Percentiles rank a stretch among this genome's conserved stretches.
Evolutionary conservation across 37 sponge, comb jelly and placozoan species (phyloP).

Genomic region (Oscarella lobularis): DNA sequence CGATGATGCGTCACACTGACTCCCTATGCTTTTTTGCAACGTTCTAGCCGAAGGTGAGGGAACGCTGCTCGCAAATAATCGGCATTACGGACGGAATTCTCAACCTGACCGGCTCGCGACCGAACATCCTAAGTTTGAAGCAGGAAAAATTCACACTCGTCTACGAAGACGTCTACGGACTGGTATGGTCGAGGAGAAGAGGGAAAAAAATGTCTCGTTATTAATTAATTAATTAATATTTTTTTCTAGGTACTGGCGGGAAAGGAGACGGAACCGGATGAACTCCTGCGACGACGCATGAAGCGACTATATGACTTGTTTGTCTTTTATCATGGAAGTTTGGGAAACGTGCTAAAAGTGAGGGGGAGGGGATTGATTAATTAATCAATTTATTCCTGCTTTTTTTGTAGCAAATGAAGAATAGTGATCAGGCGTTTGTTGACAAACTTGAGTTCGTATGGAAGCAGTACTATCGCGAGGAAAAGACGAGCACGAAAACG

Average conservation of each 20-base stretch:
- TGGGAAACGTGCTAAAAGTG: neutral
- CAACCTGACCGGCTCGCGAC: neutral
- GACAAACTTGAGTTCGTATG: neutral
- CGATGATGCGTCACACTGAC: too few relatives aligned
- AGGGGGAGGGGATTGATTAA: neutral
- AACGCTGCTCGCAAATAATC: slow-evolving; percentile 5
- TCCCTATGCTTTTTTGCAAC: too few relatives aligned
- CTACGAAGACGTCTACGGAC: neutral
- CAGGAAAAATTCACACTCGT: neutral
- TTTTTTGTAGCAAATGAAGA: neutral
- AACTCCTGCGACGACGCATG: neutral
- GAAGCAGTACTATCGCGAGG: neutral
- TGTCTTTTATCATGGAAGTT: slow-evolving; percentile 3
- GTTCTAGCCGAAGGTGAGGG: neutral
- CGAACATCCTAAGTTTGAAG: neutral
- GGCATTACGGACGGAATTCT: neutral
- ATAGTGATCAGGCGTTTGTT: neutral
- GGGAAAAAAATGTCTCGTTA: too few relatives aligned
- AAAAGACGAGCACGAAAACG: too few relatives aligned
- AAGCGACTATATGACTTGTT: neutral
- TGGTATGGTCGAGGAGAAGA: too few relatives aligned
- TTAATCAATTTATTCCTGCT: too few relatives aligned
- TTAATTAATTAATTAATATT: too few relatives aligned
- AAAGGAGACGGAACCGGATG: neutral
- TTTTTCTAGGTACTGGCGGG: neutral